phyloP scores from a whole-genome alignment of 2,888 invertebrate genomes.

The Nasonovia ribisnigri region DNA sequence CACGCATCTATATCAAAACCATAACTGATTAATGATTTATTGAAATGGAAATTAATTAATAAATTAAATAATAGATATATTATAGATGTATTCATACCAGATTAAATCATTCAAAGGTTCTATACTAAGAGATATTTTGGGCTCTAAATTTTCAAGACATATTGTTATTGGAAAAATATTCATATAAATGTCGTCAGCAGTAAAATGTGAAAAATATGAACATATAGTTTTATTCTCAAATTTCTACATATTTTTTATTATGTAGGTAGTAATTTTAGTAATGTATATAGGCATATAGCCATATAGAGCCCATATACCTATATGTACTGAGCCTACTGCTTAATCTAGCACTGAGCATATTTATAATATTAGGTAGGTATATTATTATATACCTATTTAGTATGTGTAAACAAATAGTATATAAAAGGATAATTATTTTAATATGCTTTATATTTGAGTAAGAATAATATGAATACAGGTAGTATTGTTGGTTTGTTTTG shows the following conservation, averaged over 20 bases:
- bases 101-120: background rate
- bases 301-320: too few relatives aligned
- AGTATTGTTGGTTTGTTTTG: slow-evolving; percentile 27
- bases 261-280: too few relatives aligned
- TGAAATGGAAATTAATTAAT: background rate
- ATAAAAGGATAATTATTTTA: background rate
- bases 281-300: too few relatives aligned
- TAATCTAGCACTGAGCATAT: background rate
- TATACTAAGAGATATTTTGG: background rate
- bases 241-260: background rate
- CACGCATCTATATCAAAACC: background rate
- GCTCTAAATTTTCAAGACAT: background rate
- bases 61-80: background rate
- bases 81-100: background rate
- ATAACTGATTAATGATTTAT: background rate
- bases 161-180: too few relatives aligned
- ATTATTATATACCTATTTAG: background rate
- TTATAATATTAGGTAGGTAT: background rate
- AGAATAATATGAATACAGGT: slow-evolving; percentile 31
- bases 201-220: background rate
- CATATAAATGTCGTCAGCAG: background rate
- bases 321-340: too few relatives aligned
- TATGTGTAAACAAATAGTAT: background rate
- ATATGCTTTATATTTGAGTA: background rate
- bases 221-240: background rate